These are phyloP conservation scores for Acyrthosiphon pisum DNA, from an alignment of 1,140 invertebrate species.

Conservation along the genomic window DNA sequence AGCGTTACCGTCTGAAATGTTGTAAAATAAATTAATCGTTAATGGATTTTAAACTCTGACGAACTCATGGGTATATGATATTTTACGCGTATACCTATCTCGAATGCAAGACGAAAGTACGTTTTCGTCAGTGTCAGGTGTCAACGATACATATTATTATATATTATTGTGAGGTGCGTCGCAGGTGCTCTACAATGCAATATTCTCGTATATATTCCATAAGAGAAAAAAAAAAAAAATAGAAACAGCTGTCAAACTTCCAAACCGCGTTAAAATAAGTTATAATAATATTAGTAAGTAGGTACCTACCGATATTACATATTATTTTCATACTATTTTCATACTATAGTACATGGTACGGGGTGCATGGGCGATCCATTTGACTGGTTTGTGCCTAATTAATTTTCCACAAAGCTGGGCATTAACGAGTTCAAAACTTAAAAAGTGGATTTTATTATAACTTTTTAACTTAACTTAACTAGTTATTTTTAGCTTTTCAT, in stretches of 20 bases:
- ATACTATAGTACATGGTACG: too few relatives aligned
- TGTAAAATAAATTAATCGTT: slow-evolving; percentile 17
- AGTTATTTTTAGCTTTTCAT: too few relatives aligned
- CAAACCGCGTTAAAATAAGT: not conserved
- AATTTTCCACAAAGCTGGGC: too few relatives aligned
- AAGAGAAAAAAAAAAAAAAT: not conserved
- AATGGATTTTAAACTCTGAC: slow-evolving; percentile 4
- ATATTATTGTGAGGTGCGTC: not conserved
- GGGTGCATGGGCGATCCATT: too few relatives aligned
- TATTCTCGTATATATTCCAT: not conserved
- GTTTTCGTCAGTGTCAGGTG: slow-evolving; percentile 13
- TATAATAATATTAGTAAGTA: not conserved
- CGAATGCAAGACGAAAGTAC: not conserved
- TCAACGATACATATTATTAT: not conserved
- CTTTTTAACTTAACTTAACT: too few relatives aligned
- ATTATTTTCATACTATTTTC: too few relatives aligned
- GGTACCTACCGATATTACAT: not conserved
- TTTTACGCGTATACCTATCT: not conserved
- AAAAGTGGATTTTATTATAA: too few relatives aligned
- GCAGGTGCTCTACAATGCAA: not conserved
- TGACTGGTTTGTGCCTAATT: too few relatives aligned
- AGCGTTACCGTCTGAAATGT: not conserved
- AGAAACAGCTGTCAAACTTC: not conserved
- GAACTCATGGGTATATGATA: not conserved
- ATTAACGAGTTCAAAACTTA: too few relatives aligned